Evolutionary conservation across 2,888 invertebrate genomes (phyloP).

Genomic region (Drosophila affinis): DNA sequence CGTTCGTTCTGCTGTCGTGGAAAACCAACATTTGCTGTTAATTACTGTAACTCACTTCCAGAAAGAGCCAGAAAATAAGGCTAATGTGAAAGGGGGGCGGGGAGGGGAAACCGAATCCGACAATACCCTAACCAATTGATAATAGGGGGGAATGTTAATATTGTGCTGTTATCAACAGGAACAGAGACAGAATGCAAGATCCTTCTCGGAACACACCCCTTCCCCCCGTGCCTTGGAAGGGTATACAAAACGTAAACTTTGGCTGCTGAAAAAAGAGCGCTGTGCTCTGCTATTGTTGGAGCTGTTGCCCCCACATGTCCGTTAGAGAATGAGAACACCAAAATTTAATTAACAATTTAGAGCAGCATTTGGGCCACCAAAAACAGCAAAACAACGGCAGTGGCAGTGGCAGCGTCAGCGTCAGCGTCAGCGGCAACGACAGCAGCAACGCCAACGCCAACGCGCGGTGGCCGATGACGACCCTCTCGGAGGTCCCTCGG

Average conservation of each 20-base stretch:
- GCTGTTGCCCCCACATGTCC: constrained; percentile 55
- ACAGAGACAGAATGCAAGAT: no score
- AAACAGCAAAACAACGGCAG: constrained; percentile 19
- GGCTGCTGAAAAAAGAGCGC: constrained; percentile 28
- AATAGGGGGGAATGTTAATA: not conserved
- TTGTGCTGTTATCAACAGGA: not conserved
- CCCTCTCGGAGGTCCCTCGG: constrained; percentile 13
- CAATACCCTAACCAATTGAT: constrained; percentile 2
- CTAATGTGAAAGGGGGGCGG: no score
- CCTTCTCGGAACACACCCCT: no score
- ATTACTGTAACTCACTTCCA: constrained; percentile 10
- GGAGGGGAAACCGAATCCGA: not conserved
- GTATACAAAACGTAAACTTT: constrained; percentile 49
- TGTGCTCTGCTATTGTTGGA: constrained; percentile 35
- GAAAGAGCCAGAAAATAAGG: not conserved
- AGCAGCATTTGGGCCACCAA: constrained; percentile 62
- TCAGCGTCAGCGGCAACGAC: constrained; percentile 20
- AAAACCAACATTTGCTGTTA: constrained; percentile 11
- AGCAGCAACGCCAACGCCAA: constrained; percentile 30
- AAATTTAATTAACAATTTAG: constrained; percentile 77
- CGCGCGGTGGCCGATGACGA: constrained; percentile 17
- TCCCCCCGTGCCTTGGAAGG: not conserved
- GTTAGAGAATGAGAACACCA: constrained; percentile 56
- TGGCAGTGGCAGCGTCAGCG: constrained; percentile 8
- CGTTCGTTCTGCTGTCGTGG: not conserved